Evolutionary conservation across 2,113 vertebrate species (phyloP).

Genomic region (Morphnarchus princeps): DNA sequence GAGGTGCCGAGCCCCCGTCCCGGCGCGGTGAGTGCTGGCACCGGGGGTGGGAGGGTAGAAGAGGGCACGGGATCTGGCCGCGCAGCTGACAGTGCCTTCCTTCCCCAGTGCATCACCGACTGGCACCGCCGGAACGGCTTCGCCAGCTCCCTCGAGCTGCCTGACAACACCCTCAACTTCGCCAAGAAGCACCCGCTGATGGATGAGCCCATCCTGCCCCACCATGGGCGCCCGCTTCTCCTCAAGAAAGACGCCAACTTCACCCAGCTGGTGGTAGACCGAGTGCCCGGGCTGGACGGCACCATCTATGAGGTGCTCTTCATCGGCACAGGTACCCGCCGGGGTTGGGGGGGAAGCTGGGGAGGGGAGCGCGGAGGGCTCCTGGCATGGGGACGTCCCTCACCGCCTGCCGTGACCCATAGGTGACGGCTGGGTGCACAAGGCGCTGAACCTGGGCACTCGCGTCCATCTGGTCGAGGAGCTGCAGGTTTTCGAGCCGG

Average conservation of each 20-base stretch:
- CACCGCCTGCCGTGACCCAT: background rate
- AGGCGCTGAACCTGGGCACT: slow-evolving; percentile 82
- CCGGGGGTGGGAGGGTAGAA: accelerated
- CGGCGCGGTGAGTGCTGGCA: slow-evolving; percentile 81
- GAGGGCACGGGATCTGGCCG: accelerated
- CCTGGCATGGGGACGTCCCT: background rate
- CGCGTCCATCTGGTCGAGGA: slow-evolving; percentile 90
- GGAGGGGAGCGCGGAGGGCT: background rate
- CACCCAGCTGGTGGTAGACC: slow-evolving; percentile 88
- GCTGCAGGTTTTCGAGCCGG: slow-evolving; percentile 88
- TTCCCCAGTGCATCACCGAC: slow-evolving; percentile 87
- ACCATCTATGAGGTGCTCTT: slow-evolving; percentile 86
- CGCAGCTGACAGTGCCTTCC: accelerated
- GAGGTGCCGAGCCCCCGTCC: slow-evolving; percentile 83
- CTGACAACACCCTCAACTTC: slow-evolving; percentile 93
- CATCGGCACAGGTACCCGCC: slow-evolving; percentile 86
- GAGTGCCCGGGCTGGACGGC: slow-evolving; percentile 78
- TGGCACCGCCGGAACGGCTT: slow-evolving; percentile 85
- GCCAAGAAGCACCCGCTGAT: slow-evolving; percentile 96
- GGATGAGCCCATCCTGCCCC: slow-evolving; percentile 80
- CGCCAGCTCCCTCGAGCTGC: slow-evolving; percentile 90
- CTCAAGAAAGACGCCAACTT: slow-evolving; percentile 92
- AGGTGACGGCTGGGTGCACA: slow-evolving; percentile 93
- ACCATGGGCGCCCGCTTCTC: slow-evolving; percentile 84
- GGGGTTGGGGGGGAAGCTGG: accelerated